Evolutionary conservation across 1,140 invertebrate species (phyloP), one percentile per base, ranked within the genome.

Genomic region (Calosoma granatense): DNA sequence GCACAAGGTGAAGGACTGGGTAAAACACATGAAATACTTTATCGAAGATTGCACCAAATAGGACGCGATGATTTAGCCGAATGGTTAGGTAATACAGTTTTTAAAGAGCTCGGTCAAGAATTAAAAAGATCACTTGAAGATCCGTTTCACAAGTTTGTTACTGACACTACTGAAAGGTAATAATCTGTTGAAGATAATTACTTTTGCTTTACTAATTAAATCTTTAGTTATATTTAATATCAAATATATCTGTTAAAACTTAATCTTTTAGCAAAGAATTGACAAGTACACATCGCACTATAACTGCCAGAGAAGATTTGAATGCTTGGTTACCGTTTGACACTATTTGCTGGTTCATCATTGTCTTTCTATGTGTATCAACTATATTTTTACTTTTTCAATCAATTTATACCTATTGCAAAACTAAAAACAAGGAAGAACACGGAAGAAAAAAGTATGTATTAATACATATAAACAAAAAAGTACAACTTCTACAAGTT

Each of bases 81-180:
- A 64, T 83, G 80, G 80, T 61, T 84, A 1, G 77, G 79, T 6
- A 75, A 67, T 56, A 76, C 74, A 2, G 74, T 78, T 1, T 83
- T 83, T 67, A 67, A 74, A 55, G 69, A 81, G 60, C 64, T 83
- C 39, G 74, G 76, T 12, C 71, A 72, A 58, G 77, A 82, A 63
- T 65, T 84, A 39, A 70, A 78, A 64, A 71, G 73, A 56, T 69
- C 70, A 17, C 59, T 78, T 22, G 60, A 69, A 19, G 58, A 64
- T 22, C 64, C 60, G 1, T 61, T 61, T 52, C n/a, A 55, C 1
- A 53, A 54, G 9, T 23, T 61, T 22, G 14, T 52, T 6, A 61
- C 19, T 22, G 22, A 30, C 51, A 41, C 17, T 17, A 47, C 51
- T n/a, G 54, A 41, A 43, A 53, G 36, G 60, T 61, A 55, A 23